Evolutionary conservation across 2,888 invertebrate genomes (phyloP).

Genomic region (Reticulitermes lucifugus): DNA sequence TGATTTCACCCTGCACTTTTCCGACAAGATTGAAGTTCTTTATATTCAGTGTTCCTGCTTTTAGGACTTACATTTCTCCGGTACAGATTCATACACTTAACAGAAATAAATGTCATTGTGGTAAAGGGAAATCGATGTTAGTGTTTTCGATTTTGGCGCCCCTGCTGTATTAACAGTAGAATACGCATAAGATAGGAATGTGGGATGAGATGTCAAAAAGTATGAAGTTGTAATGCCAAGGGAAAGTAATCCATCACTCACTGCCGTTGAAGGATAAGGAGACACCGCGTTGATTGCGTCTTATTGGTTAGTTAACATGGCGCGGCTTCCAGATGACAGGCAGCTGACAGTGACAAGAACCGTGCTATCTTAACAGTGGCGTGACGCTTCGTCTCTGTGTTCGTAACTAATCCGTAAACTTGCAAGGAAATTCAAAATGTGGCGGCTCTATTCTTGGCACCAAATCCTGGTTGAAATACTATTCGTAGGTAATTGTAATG

Average conservation of each 20-base stretch:
- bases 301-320: conserved; percentile 50
- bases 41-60: too few species aligned
- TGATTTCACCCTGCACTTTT: too few species aligned
- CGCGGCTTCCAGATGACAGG: conserved; percentile 22
- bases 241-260: conserved; percentile 39
- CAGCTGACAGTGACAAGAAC: conserved; percentile 27
- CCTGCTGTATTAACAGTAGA: neutral
- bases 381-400: neutral
- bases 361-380: neutral
- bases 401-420: neutral
- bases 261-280: conserved; percentile 16
- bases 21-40: too few species aligned
- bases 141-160: too few species aligned
- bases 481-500: too few species aligned
- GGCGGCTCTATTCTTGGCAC: too few species aligned
- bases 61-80: too few species aligned
- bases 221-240: conserved; percentile 13
- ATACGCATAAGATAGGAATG: conserved; percentile 7
- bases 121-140: too few species aligned
- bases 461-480: too few species aligned
- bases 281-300: conserved; percentile 46
- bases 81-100: too few species aligned
- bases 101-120: too few species aligned
- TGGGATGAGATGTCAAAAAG: conserved; percentile 13
- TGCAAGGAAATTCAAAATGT: too few species aligned